Evolutionary conservation across 2,888 invertebrate genomes (phyloP).

Genomic region (Atrina japonica): DNA sequence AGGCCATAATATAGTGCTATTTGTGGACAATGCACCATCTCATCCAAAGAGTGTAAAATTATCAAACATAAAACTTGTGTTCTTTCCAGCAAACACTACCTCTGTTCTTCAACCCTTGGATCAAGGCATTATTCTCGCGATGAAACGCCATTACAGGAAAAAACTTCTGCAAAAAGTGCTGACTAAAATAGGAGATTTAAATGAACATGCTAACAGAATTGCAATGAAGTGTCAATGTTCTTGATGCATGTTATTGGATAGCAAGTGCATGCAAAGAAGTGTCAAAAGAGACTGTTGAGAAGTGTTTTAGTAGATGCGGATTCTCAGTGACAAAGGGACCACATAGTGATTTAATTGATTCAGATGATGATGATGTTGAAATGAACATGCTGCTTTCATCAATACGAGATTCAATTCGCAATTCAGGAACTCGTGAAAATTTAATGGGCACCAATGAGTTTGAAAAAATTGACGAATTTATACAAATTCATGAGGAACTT

Average conservation of each 20-base stretch:
- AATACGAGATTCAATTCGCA: too few species aligned
- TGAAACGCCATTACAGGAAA: slow-evolving; percentile 1
- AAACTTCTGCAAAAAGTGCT: neutral
- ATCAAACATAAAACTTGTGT: slow-evolving; percentile 39
- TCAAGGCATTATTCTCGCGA: slow-evolving; percentile 37
- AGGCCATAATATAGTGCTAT: slow-evolving; percentile 32
- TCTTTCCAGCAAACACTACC: slow-evolving; percentile 54
- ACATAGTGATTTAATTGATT: neutral
- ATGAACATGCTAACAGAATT: neutral
- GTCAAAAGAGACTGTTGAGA: neutral
- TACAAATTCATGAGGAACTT: neutral
- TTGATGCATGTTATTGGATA: slow-evolving; percentile 1
- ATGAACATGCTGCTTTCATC: neutral
- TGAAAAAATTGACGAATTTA: neutral
- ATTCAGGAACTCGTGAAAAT: neutral
- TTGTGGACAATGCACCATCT: slow-evolving; percentile 53
- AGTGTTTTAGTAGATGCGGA: neutral
- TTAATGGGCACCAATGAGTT: neutral
- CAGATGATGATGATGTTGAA: slow-evolving; percentile 4
- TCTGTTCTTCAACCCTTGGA: slow-evolving; percentile 50
- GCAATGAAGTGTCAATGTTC: neutral
- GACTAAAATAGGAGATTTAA: neutral
- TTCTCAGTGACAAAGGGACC: neutral
- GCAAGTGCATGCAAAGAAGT: neutral
- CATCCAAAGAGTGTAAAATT: slow-evolving; percentile 42